Base-by-base conservation (phyloP, 2,797 vertebrate species). In the Rachycentron canadum region DNA sequence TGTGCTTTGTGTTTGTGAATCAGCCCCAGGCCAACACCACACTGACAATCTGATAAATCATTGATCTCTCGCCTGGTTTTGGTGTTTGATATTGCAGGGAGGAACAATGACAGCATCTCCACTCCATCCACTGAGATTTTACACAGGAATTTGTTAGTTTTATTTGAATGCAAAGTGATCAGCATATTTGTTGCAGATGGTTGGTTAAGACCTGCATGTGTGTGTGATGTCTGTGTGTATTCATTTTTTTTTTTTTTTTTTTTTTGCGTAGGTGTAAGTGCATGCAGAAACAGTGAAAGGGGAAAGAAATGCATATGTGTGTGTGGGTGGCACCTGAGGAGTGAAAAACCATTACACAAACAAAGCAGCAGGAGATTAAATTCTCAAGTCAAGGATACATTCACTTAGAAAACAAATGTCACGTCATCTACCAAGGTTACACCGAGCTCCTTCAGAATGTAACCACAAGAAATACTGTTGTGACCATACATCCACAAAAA, bases 311-410 rank as follows among this genome's bases (percentile, higher is more conserved):
- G 79, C 73, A 64, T 73, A 82, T 81, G 40, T 41, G 77, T 81
- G 78, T 82, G 92, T 93, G 89, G 92, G 93, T 81, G 93, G 92
- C 86, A 92, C 92, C 89, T 92, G 89, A 93, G 90, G 83, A 94
- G 88, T 89, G 82, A 94, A 92, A 90, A 93, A 89, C 61, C 85
- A 91, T 92, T 91, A 88, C 69, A 78, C 92, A 90, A 88, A 91
- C 90, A 93, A 90, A 94, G 89, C 88, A 89, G 87, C 83, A 85
- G 80, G 79, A 89, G 84, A 89, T 82, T 82, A 89, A 90, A 93
- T 90, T 89, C 84, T 90, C 78, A 88, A 78, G 86, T 93, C 90
- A 94, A 94, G 87, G 90, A 91, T 92, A 81, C 79, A 69, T 89
- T 88, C 84, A 83, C 83, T 89, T 81, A 89, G 74, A 88, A 83